Evolutionary conservation across 1,140 invertebrate species (phyloP), one percentile per base, ranked within the genome.

Genomic region (Phymorhynchus buccinoides): DNA sequence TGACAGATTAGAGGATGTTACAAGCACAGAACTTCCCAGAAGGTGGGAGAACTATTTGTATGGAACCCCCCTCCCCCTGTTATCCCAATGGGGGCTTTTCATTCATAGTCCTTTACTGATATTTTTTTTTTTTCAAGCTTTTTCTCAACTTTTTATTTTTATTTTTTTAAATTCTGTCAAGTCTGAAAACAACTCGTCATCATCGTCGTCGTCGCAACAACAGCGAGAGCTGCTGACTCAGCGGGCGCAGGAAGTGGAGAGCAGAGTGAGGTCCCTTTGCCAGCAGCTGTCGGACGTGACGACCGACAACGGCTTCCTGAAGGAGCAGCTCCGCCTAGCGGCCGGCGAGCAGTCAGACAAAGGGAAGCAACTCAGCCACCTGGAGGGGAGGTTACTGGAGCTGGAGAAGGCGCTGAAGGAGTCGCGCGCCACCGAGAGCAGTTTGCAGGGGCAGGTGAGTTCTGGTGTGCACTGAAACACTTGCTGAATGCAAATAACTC

Each of bases 301-400:
- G 12, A 75, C 14, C 22, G 80, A 83, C n/a, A 84, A 80, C 39
- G 35, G 80, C 7, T 52, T 52, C 22, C 71, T 84, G 37, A 52
- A 82, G 30, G 68, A 56, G 22, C 77, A 87, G 56, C 35, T 87
- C 18, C 48, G 71, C 37, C 77, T 85, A 12, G 56, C 82, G 4
- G 75, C 88, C 41, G 68, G 77, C 32, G 84, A 88, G 80, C 77
- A 81, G n/a, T 79, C 78, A n/a, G 86, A 88, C 22, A 88, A 87
- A 37, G 84, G 82, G 30, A 87, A 86, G 62, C 79, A 87, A 80
- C 52, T 89, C 30, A 42, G 79, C 41, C 71, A 80, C 22, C 56
- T 89, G n/a, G 78, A 89, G 68, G 79, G 68, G 77, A 78, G 75
- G 1, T 48, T 85, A 27, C 35, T 79, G 22, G 71, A 84, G 35